Evolutionary conservation across 2,888 invertebrate genomes (phyloP).

Genomic region (Micoletzkya japonica): DNA sequence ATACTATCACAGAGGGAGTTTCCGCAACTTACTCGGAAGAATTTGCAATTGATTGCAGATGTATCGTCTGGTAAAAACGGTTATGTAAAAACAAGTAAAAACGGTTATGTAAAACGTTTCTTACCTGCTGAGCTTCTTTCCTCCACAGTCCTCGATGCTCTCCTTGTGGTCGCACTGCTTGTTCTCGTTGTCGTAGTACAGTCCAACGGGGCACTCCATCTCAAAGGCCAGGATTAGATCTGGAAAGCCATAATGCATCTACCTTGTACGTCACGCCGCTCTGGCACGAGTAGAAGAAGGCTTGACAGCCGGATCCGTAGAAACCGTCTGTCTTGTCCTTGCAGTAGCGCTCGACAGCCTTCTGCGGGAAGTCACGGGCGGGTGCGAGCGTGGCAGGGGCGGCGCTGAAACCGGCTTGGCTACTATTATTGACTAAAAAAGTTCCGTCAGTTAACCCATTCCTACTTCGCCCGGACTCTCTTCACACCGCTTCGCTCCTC

Average conservation of each 20-base stretch:
- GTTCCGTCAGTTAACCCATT: background rate
- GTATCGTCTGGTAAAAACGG: too few species aligned
- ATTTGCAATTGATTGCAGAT: too few species aligned
- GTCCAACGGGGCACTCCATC: constrained; percentile 34
- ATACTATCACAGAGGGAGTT: too few species aligned
- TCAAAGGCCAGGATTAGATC: constrained; percentile 3
- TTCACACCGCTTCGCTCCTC: too few species aligned
- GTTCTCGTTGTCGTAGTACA: constrained; percentile 26
- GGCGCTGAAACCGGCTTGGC: background rate
- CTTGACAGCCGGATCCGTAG: constrained; percentile 19
- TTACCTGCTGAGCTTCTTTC: background rate
- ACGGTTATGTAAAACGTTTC: background rate
- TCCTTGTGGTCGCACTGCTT: constrained; percentile 31
- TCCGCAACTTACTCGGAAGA: too few species aligned
- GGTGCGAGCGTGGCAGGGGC: background rate
- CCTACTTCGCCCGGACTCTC: too few species aligned
- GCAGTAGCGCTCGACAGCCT: constrained; percentile 22
- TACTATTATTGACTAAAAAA: background rate
- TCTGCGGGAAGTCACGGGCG: too few species aligned
- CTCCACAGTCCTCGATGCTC: constrained; percentile 36
- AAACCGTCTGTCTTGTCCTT: constrained; percentile 18
- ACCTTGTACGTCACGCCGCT: constrained; percentile 25
- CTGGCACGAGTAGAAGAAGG: constrained; percentile 27
- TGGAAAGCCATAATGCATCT: background rate
- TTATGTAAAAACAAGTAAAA: too few species aligned